phyloP scores from a whole-genome alignment of 2,797 vertebrate genomes.

The Clamator glandarius region DNA sequence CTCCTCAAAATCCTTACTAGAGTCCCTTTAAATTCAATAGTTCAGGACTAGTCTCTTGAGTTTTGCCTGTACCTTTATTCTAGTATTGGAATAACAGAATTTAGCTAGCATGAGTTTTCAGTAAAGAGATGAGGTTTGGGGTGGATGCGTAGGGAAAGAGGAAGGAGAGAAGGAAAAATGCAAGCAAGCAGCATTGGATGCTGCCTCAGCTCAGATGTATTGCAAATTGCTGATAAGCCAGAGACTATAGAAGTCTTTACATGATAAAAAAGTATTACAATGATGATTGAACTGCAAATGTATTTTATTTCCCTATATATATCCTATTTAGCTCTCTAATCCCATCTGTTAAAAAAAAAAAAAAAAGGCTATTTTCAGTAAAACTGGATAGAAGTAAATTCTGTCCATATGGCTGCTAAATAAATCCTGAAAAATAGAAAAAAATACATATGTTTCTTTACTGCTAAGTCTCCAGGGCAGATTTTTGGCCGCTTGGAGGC shows the following conservation, averaged over 20 bases:
- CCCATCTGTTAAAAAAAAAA: not conserved
- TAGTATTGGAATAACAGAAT: not conserved
- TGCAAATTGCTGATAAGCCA: not conserved
- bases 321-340: not conserved
- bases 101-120: not conserved
- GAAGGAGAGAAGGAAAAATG: not conserved
- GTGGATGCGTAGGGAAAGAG: too few relatives aligned
- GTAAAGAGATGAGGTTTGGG: not conserved
- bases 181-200: not conserved
- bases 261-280: not conserved
- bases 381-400: slow-evolving; percentile 24
- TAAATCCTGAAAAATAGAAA: not conserved
- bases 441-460: slow-evolving; percentile 12
- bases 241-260: not conserved
- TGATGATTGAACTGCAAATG: not conserved
- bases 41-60: not conserved
- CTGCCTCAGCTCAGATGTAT: not conserved
- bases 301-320: slow-evolving; percentile 3
- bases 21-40: not conserved
- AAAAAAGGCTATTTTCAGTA: slow-evolving; percentile 20
- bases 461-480: not conserved
- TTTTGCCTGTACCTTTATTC: not conserved
- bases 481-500: not conserved
- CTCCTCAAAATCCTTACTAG: not conserved
- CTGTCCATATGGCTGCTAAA: slow-evolving; percentile 12